Evolutionary conservation across 1,140 invertebrate genomes (phyloP).

Genomic region (Melitaea cinxia): DNA sequence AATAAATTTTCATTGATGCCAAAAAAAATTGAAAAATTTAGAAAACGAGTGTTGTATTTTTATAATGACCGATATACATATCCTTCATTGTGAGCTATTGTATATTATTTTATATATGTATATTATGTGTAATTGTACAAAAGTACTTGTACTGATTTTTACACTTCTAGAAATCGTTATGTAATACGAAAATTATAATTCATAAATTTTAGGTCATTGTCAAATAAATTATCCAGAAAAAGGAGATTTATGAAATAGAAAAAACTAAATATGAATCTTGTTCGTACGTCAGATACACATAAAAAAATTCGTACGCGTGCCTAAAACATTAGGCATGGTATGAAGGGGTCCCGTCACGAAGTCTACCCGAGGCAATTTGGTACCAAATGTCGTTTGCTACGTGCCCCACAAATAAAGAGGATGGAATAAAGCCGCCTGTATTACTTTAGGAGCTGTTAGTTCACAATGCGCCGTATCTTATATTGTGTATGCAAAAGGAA

Average conservation of each 20-base stretch:
- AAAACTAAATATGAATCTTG: conserved; percentile 21
- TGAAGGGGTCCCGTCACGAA: conserved; percentile 60
- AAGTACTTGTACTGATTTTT: no score
- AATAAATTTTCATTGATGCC: no score
- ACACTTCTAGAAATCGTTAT: no score
- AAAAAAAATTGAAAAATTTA: no score
- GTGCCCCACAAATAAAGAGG: conserved; percentile 75
- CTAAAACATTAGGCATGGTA: conserved; percentile 60
- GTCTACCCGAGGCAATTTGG: conserved; percentile 74
- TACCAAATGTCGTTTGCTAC: conserved; percentile 76
- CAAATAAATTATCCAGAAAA: neutral
- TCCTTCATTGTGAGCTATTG: no score
- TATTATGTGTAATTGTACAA: no score
- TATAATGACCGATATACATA: no score
- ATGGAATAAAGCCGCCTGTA: conserved; percentile 63
- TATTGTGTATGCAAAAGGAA: conserved; percentile 38
- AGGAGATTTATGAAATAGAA: neutral
- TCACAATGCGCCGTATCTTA: conserved; percentile 40
- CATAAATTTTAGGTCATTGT: neutral
- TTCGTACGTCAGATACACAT: conserved; percentile 26
- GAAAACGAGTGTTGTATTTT: no score
- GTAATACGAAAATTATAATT: no score
- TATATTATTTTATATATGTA: no score
- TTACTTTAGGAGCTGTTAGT: conserved; percentile 66
- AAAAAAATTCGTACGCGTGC: conserved; percentile 57